A percentile compares a stretch with the other conserved stretches of the same genome.
These are phyloP conservation scores for Amphiura filiformis DNA, from an alignment of 35 echinoderm and acorn worm species.

Conservation along the genomic window DNA sequence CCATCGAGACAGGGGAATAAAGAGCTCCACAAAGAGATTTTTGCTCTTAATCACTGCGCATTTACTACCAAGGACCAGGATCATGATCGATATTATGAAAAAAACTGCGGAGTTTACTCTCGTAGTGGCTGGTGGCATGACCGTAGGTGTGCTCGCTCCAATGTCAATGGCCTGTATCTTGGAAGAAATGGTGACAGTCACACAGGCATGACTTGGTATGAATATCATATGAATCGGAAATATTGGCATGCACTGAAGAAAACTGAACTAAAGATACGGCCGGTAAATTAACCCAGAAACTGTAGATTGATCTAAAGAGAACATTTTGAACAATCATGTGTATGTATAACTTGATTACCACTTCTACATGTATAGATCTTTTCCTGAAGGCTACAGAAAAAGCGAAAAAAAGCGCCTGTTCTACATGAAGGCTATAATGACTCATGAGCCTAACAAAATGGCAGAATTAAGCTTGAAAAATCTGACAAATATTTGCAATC, in stretches of 20 bases:
- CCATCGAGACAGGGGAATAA: too few species aligned
- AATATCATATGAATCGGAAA: not conserved
- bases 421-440: too few species aligned
- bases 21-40: too few species aligned
- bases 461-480: too few species aligned
- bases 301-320: not conserved
- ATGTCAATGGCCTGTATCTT: not conserved
- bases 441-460: too few species aligned
- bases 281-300: not conserved
- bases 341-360: too few species aligned
- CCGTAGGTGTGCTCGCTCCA: not conserved
- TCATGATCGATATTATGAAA: not conserved
- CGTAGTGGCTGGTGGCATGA: not conserved
- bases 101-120: not conserved
- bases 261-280: not conserved
- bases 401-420: too few species aligned
- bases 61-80: conserved; percentile 22
- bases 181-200: too few species aligned
- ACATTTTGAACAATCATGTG: too few species aligned
- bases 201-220: not conserved
- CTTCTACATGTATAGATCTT: too few species aligned
- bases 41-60: not conserved
- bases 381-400: too few species aligned
- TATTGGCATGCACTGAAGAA: not conserved
- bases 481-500: too few species aligned